Evolutionary conservation across 2,797 vertebrate species (phyloP).

Genomic region (Oreochromis grahami): DNA sequence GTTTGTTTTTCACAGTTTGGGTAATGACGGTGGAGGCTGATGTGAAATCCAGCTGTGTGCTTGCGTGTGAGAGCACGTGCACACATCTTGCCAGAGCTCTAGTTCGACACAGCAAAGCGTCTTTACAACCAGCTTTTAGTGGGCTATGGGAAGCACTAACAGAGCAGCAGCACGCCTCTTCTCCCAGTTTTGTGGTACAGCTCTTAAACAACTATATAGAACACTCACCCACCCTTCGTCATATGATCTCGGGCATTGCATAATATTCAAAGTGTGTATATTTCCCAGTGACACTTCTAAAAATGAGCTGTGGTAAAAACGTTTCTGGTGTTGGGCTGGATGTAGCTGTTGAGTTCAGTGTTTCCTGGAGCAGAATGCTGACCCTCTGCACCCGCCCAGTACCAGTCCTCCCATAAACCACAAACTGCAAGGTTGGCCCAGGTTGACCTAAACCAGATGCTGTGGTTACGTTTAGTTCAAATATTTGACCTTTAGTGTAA

Average conservation of each 20-base stretch:
- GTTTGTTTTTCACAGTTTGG: conserved; percentile 77
- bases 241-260: neutral
- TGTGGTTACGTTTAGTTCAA: conserved; percentile 36
- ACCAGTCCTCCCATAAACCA: neutral
- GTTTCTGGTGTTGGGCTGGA: neutral
- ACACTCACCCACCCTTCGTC: neutral
- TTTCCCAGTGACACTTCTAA: neutral
- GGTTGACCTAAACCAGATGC: conserved; percentile 47
- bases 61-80: conserved; percentile 48
- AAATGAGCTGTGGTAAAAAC: neutral
- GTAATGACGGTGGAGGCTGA: conserved; percentile 65
- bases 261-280: neutral
- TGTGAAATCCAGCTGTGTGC: conserved; percentile 72
- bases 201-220: neutral
- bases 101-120: conserved; percentile 39
- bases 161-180: neutral
- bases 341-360: neutral
- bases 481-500: conserved; percentile 46
- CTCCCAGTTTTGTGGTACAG: neutral
- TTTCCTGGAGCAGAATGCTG: neutral
- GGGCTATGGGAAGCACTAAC: neutral
- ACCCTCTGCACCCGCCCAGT: neutral
- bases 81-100: conserved; percentile 12
- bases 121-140: conserved; percentile 14
- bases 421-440: neutral